These are phyloP conservation scores for Calycopis cecrops DNA, from an alignment of 1,140 invertebrate species.

Conservation along the genomic window DNA sequence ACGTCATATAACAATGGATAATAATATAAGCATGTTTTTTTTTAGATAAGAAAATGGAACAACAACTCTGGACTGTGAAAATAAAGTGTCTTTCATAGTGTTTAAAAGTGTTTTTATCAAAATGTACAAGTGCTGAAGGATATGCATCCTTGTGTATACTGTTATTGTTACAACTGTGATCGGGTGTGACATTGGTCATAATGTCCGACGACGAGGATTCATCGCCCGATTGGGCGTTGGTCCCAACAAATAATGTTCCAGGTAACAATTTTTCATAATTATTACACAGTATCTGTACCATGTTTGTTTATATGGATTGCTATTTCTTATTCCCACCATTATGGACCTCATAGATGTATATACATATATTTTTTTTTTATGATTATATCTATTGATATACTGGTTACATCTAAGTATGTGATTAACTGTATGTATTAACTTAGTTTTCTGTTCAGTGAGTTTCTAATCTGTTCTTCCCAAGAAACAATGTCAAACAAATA, in stretches of 20 bases:
- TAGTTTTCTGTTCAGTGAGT: too few relatives aligned
- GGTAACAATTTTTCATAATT: conserved; percentile 34
- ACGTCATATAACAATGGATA: neutral
- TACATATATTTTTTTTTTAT: too few relatives aligned
- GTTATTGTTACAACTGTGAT: conserved; percentile 34
- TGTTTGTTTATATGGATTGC: too few relatives aligned
- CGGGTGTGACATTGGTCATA: conserved; percentile 28
- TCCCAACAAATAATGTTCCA: conserved; percentile 57
- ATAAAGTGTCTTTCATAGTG: conserved; percentile 16
- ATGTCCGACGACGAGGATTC: conserved; percentile 69
- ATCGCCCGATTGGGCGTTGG: conserved; percentile 55
- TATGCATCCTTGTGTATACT: conserved; percentile 35
- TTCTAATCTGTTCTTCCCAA: too few relatives aligned
- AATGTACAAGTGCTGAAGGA: conserved; percentile 44
- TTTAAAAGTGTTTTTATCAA: conserved; percentile 1
- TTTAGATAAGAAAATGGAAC: conserved; percentile 33
- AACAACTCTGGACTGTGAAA: conserved; percentile 25
- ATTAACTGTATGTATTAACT: too few relatives aligned
- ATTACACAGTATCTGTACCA: neutral
- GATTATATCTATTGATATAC: too few relatives aligned
- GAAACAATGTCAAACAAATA: too few relatives aligned
- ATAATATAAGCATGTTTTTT: too few relatives aligned
- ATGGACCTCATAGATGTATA: too few relatives aligned
- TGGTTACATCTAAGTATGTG: too few relatives aligned
- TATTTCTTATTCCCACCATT: too few relatives aligned